Base-by-base conservation (phyloP, 2,888 invertebrate species). In the Congeria kusceri region DNA sequence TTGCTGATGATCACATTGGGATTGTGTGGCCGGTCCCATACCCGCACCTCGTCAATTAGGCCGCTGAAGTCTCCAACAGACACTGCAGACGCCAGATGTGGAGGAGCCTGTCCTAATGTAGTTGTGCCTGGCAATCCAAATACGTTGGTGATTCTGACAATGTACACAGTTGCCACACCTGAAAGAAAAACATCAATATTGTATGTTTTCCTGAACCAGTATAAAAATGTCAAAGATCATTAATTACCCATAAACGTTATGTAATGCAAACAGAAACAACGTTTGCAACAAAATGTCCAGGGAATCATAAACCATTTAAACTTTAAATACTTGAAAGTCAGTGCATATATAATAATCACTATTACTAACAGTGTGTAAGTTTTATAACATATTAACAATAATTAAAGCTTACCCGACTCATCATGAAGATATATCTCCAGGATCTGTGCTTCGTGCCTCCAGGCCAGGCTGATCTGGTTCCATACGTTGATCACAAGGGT, bases 1-100 rank as follows among this genome's bases (percentile, higher is more conserved):
- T 86, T 86, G 27, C 69, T 65, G 0, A 73, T 74, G 9, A 87
- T 77, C n/a, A 90, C 73, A 0, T 86, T 79, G 59, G 89, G 89
- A 46, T 85, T 90, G 56, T 84, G 82, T 15, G 86, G 86, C 29
- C 89, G 62, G 9, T 78, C 77, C 89, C 89, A 90, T 23, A 90
- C 75, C 29, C 89, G 77, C 3, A 89, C 73, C 65, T 89, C 89
- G 73, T 89, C 89, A 46, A 90, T 81, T 28, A 81, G 81, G 1
- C 88, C 89, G 23, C n/a, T 57, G 53, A 87, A 87, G 27, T 72
- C 74, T n/a, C 84, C 83, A 15, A 77, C 67, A 9, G 81, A 75
- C 27, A 81, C 61, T 0, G 68, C 44, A 9, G 78, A 61, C 18
- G 28, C 61, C 11, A 86, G 77, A 18, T 77, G 84, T 56, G 84